Percentiles rank a stretch among this genome's conserved stretches.
These are phyloP conservation scores for Anarsia innoxiella DNA, from an alignment of 2,888 invertebrate species.

Conservation along the genomic window DNA sequence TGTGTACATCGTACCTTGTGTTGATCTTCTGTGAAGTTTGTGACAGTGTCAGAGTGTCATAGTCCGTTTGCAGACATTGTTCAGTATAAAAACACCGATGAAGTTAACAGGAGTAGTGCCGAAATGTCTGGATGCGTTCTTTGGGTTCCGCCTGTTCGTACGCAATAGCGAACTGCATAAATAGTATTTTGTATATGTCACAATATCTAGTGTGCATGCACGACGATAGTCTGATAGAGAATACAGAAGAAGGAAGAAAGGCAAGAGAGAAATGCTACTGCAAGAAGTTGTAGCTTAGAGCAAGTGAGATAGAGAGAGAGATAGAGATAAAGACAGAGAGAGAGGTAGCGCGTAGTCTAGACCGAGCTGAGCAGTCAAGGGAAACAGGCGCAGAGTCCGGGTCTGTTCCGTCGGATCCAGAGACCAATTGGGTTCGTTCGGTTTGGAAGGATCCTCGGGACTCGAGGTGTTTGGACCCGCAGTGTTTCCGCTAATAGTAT, in stretches of 20 bases:
- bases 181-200: conserved; percentile 67
- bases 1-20: conserved; percentile 64
- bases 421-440: conserved; percentile 35
- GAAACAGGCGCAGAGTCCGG: conserved; percentile 58
- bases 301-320: conserved; percentile 67
- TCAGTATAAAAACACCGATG: conserved; percentile 42
- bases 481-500: conserved; percentile 66
- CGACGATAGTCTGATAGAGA: conserved; percentile 69
- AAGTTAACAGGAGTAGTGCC: conserved; percentile 48
- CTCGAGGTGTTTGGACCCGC: conserved; percentile 49
- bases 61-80: conserved; percentile 52
- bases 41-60: conserved; percentile 58
- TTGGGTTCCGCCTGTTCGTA: conserved; percentile 49
- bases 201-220: conserved; percentile 76
- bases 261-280: conserved; percentile 68
- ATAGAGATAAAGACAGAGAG: conserved; percentile 53
- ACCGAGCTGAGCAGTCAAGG: conserved; percentile 65
- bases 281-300: conserved; percentile 68
- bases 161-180: conserved; percentile 64
- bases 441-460: conserved; percentile 64
- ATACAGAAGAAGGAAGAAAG: conserved; percentile 71
- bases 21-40: conserved; percentile 63
- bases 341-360: conserved; percentile 69
- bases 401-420: conserved; percentile 58
- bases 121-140: conserved; percentile 58